A percentile compares a stretch with the other conserved stretches of the same genome.
Conservation (phyloP, 2,888 invertebrate genomes). For the Drosophila paramelanica region DNA sequence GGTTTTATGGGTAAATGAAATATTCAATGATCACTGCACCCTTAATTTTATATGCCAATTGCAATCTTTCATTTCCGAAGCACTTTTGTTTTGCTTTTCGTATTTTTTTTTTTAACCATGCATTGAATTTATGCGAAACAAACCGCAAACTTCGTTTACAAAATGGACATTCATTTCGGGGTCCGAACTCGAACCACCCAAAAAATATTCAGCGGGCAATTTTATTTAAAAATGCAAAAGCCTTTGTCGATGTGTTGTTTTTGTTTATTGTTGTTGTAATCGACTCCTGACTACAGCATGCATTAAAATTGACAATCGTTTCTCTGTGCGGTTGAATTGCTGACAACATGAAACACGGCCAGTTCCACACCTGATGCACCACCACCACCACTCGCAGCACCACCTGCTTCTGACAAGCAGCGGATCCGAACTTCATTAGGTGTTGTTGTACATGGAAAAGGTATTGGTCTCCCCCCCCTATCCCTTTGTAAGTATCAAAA, state of each 20-base stretch:
- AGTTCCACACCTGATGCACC: slow-evolving; percentile 45
- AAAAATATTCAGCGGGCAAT: slow-evolving; percentile 38
- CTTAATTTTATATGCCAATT: slow-evolving; percentile 17
- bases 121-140: slow-evolving; percentile 38
- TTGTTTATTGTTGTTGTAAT: slow-evolving; percentile 37
- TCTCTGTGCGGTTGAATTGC: slow-evolving; percentile 73
- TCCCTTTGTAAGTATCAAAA: slow-evolving; percentile 22
- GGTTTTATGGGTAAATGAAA: background rate
- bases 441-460: slow-evolving; percentile 38
- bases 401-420: slow-evolving; percentile 36
- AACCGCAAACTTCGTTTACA: slow-evolving; percentile 62
- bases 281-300: slow-evolving; percentile 54
- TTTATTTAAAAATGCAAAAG: slow-evolving; percentile 69
- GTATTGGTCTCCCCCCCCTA: slow-evolving; percentile 1
- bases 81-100: background rate
- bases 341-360: slow-evolving; percentile 58
- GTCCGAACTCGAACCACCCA: background rate
- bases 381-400: background rate
- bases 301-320: slow-evolving; percentile 75
- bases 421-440: slow-evolving; percentile 51
- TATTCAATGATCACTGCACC: slow-evolving; percentile 8
- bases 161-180: slow-evolving; percentile 52
- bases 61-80: slow-evolving; percentile 38
- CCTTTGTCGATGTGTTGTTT: slow-evolving; percentile 37
- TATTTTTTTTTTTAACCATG: background rate